phyloP scores from a whole-genome alignment of 2,113 vertebrate genomes.

The Chionis minor region DNA sequence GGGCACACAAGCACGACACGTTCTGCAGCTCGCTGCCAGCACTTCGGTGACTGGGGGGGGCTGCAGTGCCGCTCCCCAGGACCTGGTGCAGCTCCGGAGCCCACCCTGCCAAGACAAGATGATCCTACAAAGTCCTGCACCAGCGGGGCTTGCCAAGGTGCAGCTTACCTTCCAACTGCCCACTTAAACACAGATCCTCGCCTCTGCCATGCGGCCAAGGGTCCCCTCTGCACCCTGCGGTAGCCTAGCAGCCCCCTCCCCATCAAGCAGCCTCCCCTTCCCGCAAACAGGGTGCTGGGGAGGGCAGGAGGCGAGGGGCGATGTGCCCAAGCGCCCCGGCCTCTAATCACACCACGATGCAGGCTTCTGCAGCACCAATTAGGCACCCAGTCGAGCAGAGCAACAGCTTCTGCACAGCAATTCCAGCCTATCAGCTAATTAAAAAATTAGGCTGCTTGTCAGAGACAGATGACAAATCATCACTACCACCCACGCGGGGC shows the following conservation, averaged over 20 bases:
- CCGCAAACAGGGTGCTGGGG: neutral
- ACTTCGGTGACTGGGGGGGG: neutral
- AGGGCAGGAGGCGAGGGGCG: neutral
- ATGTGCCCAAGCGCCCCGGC: accelerated
- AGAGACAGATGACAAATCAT: neutral
- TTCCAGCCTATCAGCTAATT: conserved; percentile 22
- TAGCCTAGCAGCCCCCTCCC: neutral
- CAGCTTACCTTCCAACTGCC: neutral
- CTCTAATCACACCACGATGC: neutral
- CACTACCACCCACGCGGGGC: neutral
- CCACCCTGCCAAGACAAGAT: neutral
- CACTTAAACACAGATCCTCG: neutral
- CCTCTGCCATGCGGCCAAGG: neutral
- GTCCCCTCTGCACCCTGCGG: neutral
- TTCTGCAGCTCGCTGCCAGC: neutral
- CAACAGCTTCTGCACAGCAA: neutral
- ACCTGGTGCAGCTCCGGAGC: neutral
- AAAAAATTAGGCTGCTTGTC: conserved; percentile 15
- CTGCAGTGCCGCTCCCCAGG: neutral
- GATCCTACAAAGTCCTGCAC: neutral
- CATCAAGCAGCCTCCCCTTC: neutral
- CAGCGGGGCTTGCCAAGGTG: neutral
- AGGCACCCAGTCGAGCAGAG: neutral
- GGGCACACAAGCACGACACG: accelerated
- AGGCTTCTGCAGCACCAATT: neutral